Conservation (phyloP, 2,797 vertebrate genomes). For the Sebastes itinus region DNA sequence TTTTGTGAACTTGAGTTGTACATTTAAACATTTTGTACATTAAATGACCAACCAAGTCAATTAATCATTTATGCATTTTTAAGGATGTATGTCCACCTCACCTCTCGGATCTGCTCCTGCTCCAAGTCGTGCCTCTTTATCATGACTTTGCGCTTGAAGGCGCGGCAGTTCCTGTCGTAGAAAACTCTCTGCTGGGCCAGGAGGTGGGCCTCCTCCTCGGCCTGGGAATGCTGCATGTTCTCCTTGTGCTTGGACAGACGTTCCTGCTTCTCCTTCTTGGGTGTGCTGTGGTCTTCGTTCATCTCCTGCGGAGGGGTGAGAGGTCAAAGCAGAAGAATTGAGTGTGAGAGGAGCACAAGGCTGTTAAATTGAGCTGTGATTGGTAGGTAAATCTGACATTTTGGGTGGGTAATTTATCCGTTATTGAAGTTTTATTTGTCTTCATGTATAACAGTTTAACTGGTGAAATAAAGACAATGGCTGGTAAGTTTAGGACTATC, state of each 20-base stretch:
- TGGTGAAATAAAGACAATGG: neutral
- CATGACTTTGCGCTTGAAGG: constrained; percentile 95
- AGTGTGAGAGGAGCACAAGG: neutral
- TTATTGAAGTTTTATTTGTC: neutral
- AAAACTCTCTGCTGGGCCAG: constrained; percentile 95
- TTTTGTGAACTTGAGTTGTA: neutral
- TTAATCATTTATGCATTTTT: neutral
- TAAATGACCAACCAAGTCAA: neutral
- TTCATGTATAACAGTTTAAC: neutral
- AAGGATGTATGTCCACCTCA: constrained; percentile 53
- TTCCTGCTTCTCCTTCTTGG: constrained; percentile 99
- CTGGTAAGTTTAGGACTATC: neutral
- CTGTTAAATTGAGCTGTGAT: neutral
- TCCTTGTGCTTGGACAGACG: constrained; percentile 99
- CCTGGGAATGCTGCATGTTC: constrained; percentile 99
- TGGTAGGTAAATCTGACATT: neutral
- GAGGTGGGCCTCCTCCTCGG: constrained; percentile 97
- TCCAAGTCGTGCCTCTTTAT: constrained; percentile 94
- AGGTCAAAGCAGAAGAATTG: neutral
- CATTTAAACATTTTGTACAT: neutral
- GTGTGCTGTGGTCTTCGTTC: constrained; percentile 99
- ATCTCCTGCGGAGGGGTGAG: constrained; percentile 86
- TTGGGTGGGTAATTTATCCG: neutral
- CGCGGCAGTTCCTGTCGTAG: constrained; percentile 96
- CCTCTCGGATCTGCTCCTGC: constrained; percentile 98